phyloP scores from a whole-genome alignment of 2,888 invertebrate species.

The Papilio elwesi region DNA sequence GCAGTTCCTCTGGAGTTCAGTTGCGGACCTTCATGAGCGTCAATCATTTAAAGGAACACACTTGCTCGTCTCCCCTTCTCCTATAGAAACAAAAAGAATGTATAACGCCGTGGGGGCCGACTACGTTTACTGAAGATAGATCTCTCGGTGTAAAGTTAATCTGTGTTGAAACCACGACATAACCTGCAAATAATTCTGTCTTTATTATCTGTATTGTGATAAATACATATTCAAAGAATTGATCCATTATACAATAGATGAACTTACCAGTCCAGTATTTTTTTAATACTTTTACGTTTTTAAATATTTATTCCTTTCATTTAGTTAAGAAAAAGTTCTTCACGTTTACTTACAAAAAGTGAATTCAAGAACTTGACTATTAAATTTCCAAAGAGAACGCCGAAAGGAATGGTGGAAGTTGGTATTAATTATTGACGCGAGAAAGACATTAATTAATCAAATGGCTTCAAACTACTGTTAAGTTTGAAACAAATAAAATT shows the following conservation, averaged over 20 bases:
- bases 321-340: slow-evolving; percentile 1
- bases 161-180: too few relatives aligned
- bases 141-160: too few relatives aligned
- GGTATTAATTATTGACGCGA: slow-evolving; percentile 12
- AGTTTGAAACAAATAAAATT: slow-evolving; percentile 53
- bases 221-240: neutral
- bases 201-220: neutral
- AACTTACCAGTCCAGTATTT: neutral
- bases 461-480: slow-evolving; percentile 38
- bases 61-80: too few relatives aligned
- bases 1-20: too few relatives aligned
- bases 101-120: too few relatives aligned
- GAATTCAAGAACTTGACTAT: neutral
- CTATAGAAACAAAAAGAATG: too few relatives aligned
- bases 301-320: neutral
- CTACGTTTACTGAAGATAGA: too few relatives aligned
- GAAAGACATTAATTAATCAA: slow-evolving; percentile 22
- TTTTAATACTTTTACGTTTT: neutral
- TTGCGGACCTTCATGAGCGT: too few relatives aligned
- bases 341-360: neutral
- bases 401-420: neutral
- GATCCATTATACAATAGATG: neutral
- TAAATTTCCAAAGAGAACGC: slow-evolving; percentile 9
- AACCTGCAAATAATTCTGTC: too few relatives aligned
- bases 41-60: too few relatives aligned